phyloP scores from a whole-genome alignment of 2,113 vertebrate genomes.

The Rafetus swinhoei region DNA sequence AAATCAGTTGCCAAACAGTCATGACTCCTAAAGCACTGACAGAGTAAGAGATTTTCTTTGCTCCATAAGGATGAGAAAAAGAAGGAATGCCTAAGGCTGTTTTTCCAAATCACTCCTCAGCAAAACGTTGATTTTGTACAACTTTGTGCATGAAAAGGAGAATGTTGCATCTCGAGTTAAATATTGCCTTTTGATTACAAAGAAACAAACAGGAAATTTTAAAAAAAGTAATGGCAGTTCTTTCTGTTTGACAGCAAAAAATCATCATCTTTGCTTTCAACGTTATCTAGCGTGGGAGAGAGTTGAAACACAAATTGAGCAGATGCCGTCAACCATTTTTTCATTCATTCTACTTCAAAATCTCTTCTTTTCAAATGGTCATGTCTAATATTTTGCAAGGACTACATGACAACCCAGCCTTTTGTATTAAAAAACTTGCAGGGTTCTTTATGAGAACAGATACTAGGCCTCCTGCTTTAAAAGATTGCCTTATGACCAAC shows the following conservation, averaged over 20 bases:
- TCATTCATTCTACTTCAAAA: background rate
- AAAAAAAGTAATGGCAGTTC: background rate
- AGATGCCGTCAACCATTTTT: constrained; percentile 23
- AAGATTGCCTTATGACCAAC: background rate
- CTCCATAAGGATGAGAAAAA: background rate
- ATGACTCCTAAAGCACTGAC: background rate
- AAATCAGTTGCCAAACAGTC: background rate
- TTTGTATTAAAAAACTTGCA: background rate
- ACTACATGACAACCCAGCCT: background rate
- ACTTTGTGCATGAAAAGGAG: background rate
- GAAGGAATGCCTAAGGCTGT: constrained; percentile 25
- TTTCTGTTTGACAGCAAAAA: constrained; percentile 24
- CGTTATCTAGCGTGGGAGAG: constrained; percentile 10
- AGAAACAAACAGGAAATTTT: constrained; percentile 39
- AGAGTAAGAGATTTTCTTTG: background rate
- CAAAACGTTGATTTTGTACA: constrained; percentile 60
- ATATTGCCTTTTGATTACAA: constrained; percentile 46
- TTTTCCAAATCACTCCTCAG: constrained; percentile 47
- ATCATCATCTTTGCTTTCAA: constrained; percentile 51
- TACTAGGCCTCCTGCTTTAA: background rate
- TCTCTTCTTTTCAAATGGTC: constrained; percentile 23
- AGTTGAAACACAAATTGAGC: constrained; percentile 56
- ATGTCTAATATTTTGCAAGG: constrained; percentile 2
- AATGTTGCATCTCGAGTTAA: constrained; percentile 38
- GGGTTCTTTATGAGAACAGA: background rate